A percentile compares a stretch with the other conserved stretches of the same genome.
These are phyloP conservation scores for Mythimna loreyi DNA, from an alignment of 2,888 invertebrate species.

Conservation along the genomic window DNA sequence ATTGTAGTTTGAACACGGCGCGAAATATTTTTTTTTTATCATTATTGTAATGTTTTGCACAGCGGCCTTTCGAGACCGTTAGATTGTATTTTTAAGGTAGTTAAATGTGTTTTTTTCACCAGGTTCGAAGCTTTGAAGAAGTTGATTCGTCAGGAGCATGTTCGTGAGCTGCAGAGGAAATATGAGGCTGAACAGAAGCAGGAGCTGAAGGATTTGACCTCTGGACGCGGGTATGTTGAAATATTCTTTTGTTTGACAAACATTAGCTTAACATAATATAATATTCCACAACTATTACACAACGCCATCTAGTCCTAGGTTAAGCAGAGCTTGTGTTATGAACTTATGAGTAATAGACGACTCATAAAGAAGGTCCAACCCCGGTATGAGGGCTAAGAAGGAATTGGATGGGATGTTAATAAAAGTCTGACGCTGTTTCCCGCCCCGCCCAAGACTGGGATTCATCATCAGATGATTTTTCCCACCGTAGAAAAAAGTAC, in stretches of 20 bases:
- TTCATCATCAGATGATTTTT: no score
- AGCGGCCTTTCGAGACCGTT: neutral
- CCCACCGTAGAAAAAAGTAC: no score
- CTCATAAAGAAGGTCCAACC: no score
- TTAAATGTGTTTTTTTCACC: constrained; percentile 47
- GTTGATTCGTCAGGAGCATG: constrained; percentile 94
- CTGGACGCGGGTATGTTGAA: constrained; percentile 89
- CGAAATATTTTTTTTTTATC: constrained; percentile 15
- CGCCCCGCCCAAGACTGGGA: no score
- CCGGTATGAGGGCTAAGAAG: no score
- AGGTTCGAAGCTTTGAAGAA: constrained; percentile 95
- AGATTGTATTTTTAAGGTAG: neutral
- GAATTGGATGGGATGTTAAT: no score
- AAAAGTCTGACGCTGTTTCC: no score
- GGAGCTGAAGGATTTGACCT: constrained; percentile 92
- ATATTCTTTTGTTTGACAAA: neutral
- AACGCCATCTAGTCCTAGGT: no score
- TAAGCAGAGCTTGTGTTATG: no score
- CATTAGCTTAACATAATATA: no score
- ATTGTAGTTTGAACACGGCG: neutral
- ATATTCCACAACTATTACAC: no score
- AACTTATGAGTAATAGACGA: no score
- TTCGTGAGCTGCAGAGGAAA: constrained; percentile 94
- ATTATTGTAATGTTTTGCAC: neutral
- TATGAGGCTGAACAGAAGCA: constrained; percentile 94